A percentile compares a stretch with the other conserved stretches of the same genome.
phyloP scores from a whole-genome alignment of 2,888 invertebrate genomes.

The Cataglyphis albicans region DNA sequence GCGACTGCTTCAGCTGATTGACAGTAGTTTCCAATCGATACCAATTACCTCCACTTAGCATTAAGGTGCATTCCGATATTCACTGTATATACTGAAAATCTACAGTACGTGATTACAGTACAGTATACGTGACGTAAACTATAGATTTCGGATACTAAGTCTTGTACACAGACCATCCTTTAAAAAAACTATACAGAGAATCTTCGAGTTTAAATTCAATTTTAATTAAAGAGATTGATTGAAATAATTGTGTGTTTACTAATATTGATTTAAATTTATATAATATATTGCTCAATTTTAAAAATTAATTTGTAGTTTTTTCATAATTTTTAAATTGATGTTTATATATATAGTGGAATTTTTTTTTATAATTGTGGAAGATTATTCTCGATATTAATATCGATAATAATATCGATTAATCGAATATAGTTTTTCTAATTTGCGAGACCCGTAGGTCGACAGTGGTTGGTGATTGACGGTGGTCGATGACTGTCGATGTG shows the following conservation, averaged over 20 bases:
- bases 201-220: no score
- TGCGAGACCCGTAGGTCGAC: slow-evolving; percentile 14
- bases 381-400: slow-evolving; percentile 11
- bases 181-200: no score
- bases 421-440: slow-evolving; percentile 7
- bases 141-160: not conserved
- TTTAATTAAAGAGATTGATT: no score
- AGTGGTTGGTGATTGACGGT: not conserved
- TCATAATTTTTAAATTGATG: not conserved
- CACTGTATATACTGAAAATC: no score
- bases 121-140: no score
- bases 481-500: slow-evolving; percentile 37
- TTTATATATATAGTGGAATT: not conserved
- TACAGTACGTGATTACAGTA: no score
- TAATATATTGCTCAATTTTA: not conserved
- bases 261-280: not conserved
- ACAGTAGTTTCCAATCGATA: not conserved
- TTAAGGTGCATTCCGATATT: no score
- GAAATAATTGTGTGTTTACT: not conserved
- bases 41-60: not conserved
- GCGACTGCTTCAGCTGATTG: not conserved
- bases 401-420: slow-evolving; percentile 37
- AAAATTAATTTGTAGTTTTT: not conserved
- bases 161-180: not conserved
- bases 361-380: not conserved